Base-by-base conservation (phyloP, 1,140 invertebrate species). In the Brachionus rotundiformis region DNA sequence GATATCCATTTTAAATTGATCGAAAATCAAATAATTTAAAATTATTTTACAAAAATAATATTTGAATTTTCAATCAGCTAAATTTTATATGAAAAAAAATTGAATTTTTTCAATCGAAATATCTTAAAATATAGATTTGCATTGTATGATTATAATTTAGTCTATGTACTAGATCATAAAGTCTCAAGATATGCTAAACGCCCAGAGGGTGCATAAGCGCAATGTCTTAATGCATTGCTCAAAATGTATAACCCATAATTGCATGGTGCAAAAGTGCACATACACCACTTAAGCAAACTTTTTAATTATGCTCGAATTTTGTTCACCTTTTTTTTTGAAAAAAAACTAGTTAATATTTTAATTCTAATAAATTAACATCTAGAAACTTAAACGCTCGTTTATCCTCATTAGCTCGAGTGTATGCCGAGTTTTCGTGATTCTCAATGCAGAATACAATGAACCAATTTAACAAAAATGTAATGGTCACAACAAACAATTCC, bases 401-500 rank as follows among this genome's bases (percentile, higher is more conserved):
- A 23, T 19, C 19, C 47, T 19, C 7, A 54, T 54, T 19, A 54
- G 47, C 47, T 7, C 47, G 47, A 54, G 47, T 19, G 47, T 7
- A 19, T 54, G 47, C 47, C 47, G 29, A 33, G 33, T 36, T 5
- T 68, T 68, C n/a, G 36, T 68, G 63, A 68, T 16, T 68, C 31
- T 39, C 19, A n/a, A 36, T 11, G 23, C 61, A 63, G 25, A 73
- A 27, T 0, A 33, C 25, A 41, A 73, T 73, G 68, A 73, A 73
- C n/a, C 68, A 73, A 73, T 73, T 73, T 73, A 73, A 73, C 23
- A 73, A 73, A 41, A 73, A 73, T 73, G 68, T 73, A 44, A 73
- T 73, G 68, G 23, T 73, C 1, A 44, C 16, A 2, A 27, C 16
- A 25, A 36, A 25, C 68, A 73, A 73, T 11, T 25, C 19, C 16